Evolutionary conservation across 2,888 invertebrate genomes (phyloP), one percentile per base, ranked within the genome.

Genomic region (Ecliptopera silaceata): DNA sequence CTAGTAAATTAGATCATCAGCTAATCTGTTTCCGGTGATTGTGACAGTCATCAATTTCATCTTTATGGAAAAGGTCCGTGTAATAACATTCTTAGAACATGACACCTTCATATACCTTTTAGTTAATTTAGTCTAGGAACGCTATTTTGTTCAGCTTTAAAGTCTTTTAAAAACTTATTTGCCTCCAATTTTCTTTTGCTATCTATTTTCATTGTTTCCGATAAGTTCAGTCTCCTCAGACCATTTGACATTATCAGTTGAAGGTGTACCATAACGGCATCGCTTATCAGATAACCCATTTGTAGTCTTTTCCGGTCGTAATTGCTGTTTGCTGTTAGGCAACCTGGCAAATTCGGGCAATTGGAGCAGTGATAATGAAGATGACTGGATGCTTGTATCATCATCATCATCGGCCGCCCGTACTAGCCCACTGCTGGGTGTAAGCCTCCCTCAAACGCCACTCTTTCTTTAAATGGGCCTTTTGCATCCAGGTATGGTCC

Each of bases 291-390:
- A 82, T 82, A 82, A 76, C 68, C 71, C 61, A 68, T 72, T 72
- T 72, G 65, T 53, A 69, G 67, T 65, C 61, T 69, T 68, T 82
- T 85, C 84, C 83, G 85, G 80, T 68, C 79, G 70, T 71, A 79
- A 79, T 80, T 71, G 67, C 67, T 68, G 67, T 74, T 72, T 66
- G 63, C 63, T 57, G 56, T 65, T 63, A 31, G 58, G 64, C 64
- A 66, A 76, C 78, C 74, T 77, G 76, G 77, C 74, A 74, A 77
- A 78, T 79, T 81, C 76, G 82, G 83, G 76, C 75, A 77, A 79
- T 72, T 72, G 73, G 74, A 70, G 68, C 71, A 61, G 45, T 70
- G 79, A 81, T 80, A 77, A 68, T 55, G 20, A 64, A 77, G 74
- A 80, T 79, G 80, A 80, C 71, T n/a, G n/a, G n/a, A n/a, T n/a